Evolutionary conservation across 2,113 vertebrate genomes (phyloP), one percentile per base, ranked within the genome.

Genomic region (Rynchops niger): DNA sequence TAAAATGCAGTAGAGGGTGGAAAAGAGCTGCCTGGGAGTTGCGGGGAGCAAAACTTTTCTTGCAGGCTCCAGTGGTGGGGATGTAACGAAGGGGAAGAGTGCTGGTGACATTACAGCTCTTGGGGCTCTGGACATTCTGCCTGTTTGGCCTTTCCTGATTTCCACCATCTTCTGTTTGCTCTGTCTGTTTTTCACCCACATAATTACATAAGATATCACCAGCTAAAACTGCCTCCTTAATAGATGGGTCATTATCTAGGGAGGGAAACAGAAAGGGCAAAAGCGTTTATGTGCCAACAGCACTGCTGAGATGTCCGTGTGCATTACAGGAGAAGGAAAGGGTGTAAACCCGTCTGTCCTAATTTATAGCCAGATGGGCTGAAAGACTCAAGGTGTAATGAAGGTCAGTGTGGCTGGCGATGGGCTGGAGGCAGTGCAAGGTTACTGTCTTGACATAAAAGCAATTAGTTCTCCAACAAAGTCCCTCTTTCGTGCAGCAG

Each of bases 221-320:
- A 93, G 87, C 45, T 96, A 94, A 80, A 92, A 55, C 77, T 93
- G 86, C 66, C 34, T 81, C 40, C 79, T 79, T 96, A 94, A 96
- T 91, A 79, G 90, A 72, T 45, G 83, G 86, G 47, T 97, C 73
- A 93, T 97, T 96, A 96, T 82, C 92, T 58, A 87, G 82, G 93
- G 96, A 93, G 86, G 95, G 77, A 97, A 97, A 97, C 85, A 96
- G 89, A 96, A 93, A 95, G 76, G 88, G 70, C 79, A 93, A 73
- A 92, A 94, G 45, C 49, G 36, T 88, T 90, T 94, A 56, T 94
- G 87, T 96, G 93, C 87, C 90, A 96, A 80, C 45, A 86, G 45
- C 86, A 53, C 43, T 73, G 38, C 63, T 17, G 84, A 95, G 82
- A 88, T 87, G 76, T 50, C 65, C 77, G 5, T 34, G 67, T 76